Base-by-base conservation (phyloP, 1,140 invertebrate species). In the Zaprionus ornatus region DNA sequence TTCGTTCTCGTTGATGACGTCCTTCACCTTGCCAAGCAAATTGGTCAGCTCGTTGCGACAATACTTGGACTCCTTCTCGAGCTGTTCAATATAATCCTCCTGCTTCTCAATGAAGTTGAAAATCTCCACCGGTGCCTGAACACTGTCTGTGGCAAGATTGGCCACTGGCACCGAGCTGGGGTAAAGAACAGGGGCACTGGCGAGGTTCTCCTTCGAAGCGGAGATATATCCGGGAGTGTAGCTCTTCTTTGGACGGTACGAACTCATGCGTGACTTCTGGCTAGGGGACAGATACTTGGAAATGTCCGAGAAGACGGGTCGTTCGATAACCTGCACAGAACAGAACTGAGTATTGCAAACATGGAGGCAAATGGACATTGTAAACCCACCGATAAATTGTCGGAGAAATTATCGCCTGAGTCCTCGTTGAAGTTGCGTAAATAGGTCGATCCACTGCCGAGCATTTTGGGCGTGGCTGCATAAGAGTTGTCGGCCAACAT, bases 1-100 rank as follows among this genome's bases (percentile, higher is more conserved):
- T 83, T 97, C 96, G 79, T 97, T 97, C 93, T 97, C 97, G 3
- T 95, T 95, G 75, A 97, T 96, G 3, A 96, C 96, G 87, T 97
- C 95, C 91, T 96, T 96, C 1, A 97, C 96, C 94, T 97, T 97
- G 2, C 95, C 94, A 13, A 97, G 91, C 13, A 97, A 93, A 84
- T 95, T 95, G 69, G 95, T 94, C 6, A 97, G 88, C 91, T 97
- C 96, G 45, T 96, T 95, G 93, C 95, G 94, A 86, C 96, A 97
- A 88, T 96, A 97, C 76, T 95, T 95, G 50, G 96, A 96, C 92
- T 97, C 96, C 75, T 95, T 95, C 91, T 97, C 96, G 19, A 97
- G 80, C 82, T 97, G 96, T 60, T 97, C 95, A 29, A 97, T 97
- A 74, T 97, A 97, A 66, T 97, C 96, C 88, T 97, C 96, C 85